These are phyloP conservation scores for Sisyra nigra DNA, from an alignment of 2,888 invertebrate species.

Conservation along the genomic window DNA sequence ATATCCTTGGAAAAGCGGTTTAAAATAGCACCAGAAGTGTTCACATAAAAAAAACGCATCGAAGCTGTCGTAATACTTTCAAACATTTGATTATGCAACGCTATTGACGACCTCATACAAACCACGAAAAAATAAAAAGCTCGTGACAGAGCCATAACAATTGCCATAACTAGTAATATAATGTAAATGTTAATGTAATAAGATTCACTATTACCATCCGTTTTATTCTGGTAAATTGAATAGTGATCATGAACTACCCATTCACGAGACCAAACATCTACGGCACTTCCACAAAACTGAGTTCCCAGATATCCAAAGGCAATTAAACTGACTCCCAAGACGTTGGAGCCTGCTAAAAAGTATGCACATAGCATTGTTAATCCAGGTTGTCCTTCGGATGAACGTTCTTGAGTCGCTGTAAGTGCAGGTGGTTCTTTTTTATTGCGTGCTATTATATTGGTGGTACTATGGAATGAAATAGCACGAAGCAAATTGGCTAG, in stretches of 20 bases:
- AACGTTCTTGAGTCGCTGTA: slow-evolving; percentile 30
- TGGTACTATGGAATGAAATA: background rate
- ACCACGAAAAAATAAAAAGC: slow-evolving; percentile 36
- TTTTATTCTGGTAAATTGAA: background rate
- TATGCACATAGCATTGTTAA: slow-evolving; percentile 34
- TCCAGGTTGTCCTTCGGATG: slow-evolving; percentile 33
- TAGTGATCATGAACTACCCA: slow-evolving; percentile 12
- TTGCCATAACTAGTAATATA: slow-evolving; percentile 24
- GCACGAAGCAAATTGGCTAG: background rate
- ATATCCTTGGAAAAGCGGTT: slow-evolving; percentile 59
- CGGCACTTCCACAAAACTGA: slow-evolving; percentile 26
- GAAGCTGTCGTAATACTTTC: slow-evolving; percentile 41
- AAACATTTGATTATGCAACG: slow-evolving; percentile 62
- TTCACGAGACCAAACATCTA: slow-evolving; percentile 23
- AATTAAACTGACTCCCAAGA: slow-evolving; percentile 31
- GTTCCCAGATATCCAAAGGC: slow-evolving; percentile 33
- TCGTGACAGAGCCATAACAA: slow-evolving; percentile 26
- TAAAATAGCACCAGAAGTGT: slow-evolving; percentile 49
- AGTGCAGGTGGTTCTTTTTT: slow-evolving; percentile 17
- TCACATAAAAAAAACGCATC: slow-evolving; percentile 62
- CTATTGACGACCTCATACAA: slow-evolving; percentile 44
- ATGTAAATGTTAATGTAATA: slow-evolving; percentile 27
- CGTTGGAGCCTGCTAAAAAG: slow-evolving; percentile 38
- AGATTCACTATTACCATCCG: slow-evolving; percentile 7
- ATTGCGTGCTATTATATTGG: background rate